These are phyloP conservation scores for Odontomyia ornata DNA, from an alignment of 2,888 invertebrate species.

Conservation along the genomic window DNA sequence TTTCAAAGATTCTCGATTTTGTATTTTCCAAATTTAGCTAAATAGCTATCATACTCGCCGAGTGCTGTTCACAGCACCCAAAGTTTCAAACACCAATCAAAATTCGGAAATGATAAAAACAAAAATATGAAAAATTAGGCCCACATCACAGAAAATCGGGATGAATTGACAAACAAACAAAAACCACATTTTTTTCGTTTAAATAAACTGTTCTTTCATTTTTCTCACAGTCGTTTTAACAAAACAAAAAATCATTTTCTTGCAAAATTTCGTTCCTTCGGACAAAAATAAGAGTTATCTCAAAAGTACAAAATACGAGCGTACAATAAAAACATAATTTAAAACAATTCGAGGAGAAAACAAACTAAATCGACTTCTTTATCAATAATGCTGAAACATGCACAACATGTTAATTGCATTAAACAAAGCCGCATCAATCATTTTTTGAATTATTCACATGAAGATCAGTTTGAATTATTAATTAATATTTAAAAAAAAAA, in stretches of 20 bases:
- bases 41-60: background rate
- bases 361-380: background rate
- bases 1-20: background rate
- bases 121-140: slow-evolving; percentile 7
- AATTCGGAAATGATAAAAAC: background rate
- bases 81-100: background rate
- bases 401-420: background rate
- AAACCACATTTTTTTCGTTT: background rate
- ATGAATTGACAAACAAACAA: background rate
- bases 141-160: background rate
- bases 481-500: too few species aligned
- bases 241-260: slow-evolving; percentile 22
- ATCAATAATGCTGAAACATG: background rate
- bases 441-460: background rate
- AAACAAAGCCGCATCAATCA: background rate
- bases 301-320: background rate
- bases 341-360: background rate
- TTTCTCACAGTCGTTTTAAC: slow-evolving; percentile 19
- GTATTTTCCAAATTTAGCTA: background rate
- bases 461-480: background rate
- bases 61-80: background rate
- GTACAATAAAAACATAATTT: background rate
- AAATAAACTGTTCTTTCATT: slow-evolving; percentile 23
- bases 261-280: background rate
- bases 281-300: background rate